Conservation (phyloP, 2,888 invertebrate genomes). For the Flexamia atlantica region DNA sequence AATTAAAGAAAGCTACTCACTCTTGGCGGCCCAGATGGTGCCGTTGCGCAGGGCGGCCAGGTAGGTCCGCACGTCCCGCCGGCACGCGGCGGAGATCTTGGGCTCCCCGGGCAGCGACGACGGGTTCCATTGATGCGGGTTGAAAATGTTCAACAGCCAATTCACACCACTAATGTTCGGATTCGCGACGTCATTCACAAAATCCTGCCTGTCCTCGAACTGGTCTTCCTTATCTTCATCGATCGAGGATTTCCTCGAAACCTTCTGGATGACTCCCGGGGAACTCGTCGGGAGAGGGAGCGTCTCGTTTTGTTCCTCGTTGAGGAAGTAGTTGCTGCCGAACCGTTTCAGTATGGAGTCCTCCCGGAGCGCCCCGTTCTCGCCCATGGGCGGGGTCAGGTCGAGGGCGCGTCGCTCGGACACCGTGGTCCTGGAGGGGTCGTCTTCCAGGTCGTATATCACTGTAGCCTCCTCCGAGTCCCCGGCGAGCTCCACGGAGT, state of each 20-base stretch:
- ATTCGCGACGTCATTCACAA: neutral
- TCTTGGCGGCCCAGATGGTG: slow-evolving; percentile 86
- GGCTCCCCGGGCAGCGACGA: slow-evolving; percentile 73
- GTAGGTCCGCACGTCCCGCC: slow-evolving; percentile 78
- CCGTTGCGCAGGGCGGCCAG: slow-evolving; percentile 79
- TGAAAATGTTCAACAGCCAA: slow-evolving; percentile 82
- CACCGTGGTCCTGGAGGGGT: neutral
- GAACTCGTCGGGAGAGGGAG: neutral
- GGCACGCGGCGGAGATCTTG: slow-evolving; percentile 78
- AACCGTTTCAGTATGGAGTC: slow-evolving; percentile 23
- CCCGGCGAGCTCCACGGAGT: neutral
- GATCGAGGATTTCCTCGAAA: neutral
- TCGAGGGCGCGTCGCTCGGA: slow-evolving; percentile 39
- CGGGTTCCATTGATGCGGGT: slow-evolving; percentile 80
- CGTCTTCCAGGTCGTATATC: slow-evolving; percentile 16
- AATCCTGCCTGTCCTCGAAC: slow-evolving; percentile 20
- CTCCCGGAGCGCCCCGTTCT: neutral
- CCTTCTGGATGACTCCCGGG: slow-evolving; percentile 49
- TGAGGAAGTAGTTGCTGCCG: slow-evolving; percentile 54
- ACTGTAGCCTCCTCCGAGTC: slow-evolving; percentile 21
- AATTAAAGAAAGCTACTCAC: slow-evolving; percentile 79
- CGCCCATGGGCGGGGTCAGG: slow-evolving; percentile 23
- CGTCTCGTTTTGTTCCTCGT: slow-evolving; percentile 39
- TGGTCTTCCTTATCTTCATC: slow-evolving; percentile 8
- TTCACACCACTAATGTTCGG: slow-evolving; percentile 74